phyloP scores from a whole-genome alignment of 2,113 vertebrate species.

The Crypturellus undulatus region DNA sequence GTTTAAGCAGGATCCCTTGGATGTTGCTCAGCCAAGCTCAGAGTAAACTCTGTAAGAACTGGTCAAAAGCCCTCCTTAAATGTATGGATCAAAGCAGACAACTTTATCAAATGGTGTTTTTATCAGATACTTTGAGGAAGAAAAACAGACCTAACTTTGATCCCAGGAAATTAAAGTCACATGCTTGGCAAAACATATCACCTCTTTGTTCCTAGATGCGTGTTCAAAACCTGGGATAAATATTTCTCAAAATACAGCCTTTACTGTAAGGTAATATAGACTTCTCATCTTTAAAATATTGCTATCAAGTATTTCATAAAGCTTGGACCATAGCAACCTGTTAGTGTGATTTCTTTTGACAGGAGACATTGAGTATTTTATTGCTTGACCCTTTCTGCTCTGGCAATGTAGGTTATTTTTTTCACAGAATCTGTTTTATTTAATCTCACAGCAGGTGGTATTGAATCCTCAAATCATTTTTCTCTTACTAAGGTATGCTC shows the following conservation, averaged over 20 bases:
- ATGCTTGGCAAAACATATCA: not conserved
- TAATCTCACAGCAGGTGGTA: slow-evolving; percentile 54
- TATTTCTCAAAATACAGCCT: slow-evolving; percentile 13
- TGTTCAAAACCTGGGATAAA: slow-evolving; percentile 47
- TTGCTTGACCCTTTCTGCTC: slow-evolving; percentile 68
- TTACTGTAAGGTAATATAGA: slow-evolving; percentile 62
- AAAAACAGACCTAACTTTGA: not conserved
- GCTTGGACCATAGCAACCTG: slow-evolving; percentile 44
- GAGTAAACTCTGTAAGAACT: not conserved
- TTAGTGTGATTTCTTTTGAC: slow-evolving; percentile 71
- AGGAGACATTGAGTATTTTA: slow-evolving; percentile 64
- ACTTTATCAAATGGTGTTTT: slow-evolving; percentile 7
- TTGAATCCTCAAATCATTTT: slow-evolving; percentile 49
- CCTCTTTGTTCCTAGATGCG: not conserved
- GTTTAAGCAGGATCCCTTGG: not conserved
- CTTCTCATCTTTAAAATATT: slow-evolving; percentile 69
- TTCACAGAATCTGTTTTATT: slow-evolving; percentile 63
- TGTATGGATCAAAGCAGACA: slow-evolving; percentile 28
- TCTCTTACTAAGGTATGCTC: not conserved
- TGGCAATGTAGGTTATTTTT: slow-evolving; percentile 1
- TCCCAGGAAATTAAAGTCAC: slow-evolving; percentile 59
- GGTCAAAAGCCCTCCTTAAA: not conserved
- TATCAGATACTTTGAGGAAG: not conserved
- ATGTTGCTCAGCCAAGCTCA: not conserved
- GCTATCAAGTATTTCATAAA: slow-evolving; percentile 64